phyloP scores from a whole-genome alignment of 2,888 invertebrate genomes.

The Eudasyphora cyanicolor region DNA sequence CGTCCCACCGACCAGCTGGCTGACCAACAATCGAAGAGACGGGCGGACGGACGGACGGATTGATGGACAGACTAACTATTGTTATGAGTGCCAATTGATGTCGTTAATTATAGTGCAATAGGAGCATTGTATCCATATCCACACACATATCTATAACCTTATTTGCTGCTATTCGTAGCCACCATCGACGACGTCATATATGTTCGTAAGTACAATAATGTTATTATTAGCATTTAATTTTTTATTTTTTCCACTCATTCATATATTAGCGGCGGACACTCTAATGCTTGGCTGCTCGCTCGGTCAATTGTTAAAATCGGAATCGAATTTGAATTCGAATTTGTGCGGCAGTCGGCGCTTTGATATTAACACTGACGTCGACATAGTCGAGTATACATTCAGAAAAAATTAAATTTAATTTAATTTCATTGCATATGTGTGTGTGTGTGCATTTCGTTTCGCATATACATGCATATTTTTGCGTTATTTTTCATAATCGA shows the following conservation, averaged over 20 bases:
- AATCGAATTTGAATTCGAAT: slow-evolving; percentile 49
- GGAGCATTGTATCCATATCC: background rate
- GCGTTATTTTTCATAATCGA: slow-evolving; percentile 37
- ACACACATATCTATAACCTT: background rate
- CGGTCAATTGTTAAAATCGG: slow-evolving; percentile 53
- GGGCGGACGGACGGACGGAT: slow-evolving; percentile 9
- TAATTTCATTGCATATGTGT: slow-evolving; percentile 37
- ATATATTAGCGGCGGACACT: background rate
- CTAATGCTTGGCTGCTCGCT: slow-evolving; percentile 25
- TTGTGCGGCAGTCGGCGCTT: slow-evolving; percentile 58
- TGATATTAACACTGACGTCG: slow-evolving; percentile 55
- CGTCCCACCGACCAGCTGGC: background rate
- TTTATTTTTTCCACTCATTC: slow-evolving; percentile 27
- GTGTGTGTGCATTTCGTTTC: background rate
- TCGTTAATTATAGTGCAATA: slow-evolving; percentile 62
- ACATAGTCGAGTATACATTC: background rate
- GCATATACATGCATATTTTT: slow-evolving; percentile 18
- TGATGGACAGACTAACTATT: slow-evolving; percentile 26
- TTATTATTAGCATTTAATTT: slow-evolving; percentile 64
- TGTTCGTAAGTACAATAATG: slow-evolving; percentile 53
- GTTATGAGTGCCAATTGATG: slow-evolving; percentile 60
- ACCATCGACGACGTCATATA: background rate
- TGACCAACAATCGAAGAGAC: too few relatives aligned
- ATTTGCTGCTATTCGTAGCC: background rate
- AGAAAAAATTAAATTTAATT: slow-evolving; percentile 53